phyloP scores from a whole-genome alignment of 2,113 vertebrate genomes.

The Nothobranchius furzeri region DNA sequence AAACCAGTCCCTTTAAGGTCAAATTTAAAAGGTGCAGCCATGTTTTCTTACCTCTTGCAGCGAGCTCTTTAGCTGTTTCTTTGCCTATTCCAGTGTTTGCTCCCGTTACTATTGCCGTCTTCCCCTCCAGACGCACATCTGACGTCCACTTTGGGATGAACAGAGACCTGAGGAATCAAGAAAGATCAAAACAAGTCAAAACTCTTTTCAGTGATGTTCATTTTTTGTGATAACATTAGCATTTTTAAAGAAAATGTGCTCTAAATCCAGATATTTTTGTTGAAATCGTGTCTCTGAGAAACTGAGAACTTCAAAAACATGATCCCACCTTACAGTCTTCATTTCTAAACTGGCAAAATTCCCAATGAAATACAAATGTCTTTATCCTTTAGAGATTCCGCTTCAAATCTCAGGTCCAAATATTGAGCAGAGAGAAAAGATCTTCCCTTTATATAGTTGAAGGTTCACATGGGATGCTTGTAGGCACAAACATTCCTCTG shows the following conservation, averaged over 20 bases:
- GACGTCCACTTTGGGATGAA: conserved; percentile 67
- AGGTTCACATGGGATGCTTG: background rate
- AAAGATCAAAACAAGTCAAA: background rate
- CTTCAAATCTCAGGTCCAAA: conserved; percentile 3
- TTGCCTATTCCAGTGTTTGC: conserved; percentile 80
- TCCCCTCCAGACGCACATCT: conserved; percentile 73
- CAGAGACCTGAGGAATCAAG: conserved; percentile 57
- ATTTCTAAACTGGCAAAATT: conserved; percentile 32
- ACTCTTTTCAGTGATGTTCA: no score
- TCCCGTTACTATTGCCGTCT: conserved; percentile 76
- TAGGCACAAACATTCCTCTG: conserved; percentile 28
- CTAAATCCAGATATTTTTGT: background rate
- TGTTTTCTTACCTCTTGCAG: conserved; percentile 68
- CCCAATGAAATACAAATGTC: background rate
- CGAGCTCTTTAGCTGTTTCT: conserved; percentile 76
- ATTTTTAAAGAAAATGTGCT: no score
- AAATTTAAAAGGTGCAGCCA: no score
- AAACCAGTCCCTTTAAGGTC: no score
- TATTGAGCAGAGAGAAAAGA: background rate
- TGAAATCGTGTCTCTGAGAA: background rate
- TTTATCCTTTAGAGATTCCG: background rate
- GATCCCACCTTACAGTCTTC: conserved; percentile 65
- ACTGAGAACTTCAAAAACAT: background rate
- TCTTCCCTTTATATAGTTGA: background rate
- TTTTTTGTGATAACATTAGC: no score